Evolutionary conservation across 2,888 invertebrate genomes (phyloP).

Genomic region (Cerceris rybyensis): DNA sequence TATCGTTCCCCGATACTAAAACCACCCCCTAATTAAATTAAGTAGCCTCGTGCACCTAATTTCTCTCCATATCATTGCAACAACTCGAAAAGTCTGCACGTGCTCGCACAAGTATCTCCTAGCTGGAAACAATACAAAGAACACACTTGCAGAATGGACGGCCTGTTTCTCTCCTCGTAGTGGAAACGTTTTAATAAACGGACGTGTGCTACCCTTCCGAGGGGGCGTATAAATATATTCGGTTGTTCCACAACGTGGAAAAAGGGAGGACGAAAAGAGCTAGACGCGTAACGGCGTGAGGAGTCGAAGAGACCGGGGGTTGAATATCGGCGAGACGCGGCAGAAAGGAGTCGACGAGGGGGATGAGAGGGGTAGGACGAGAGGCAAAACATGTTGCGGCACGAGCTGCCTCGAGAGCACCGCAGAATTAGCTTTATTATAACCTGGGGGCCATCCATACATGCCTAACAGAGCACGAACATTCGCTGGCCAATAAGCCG

Average conservation of each 20-base stretch:
- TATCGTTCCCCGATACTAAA: slow-evolving; percentile 53
- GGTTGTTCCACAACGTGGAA: slow-evolving; percentile 54
- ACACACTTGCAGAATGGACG: slow-evolving; percentile 8
- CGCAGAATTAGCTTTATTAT: slow-evolving; percentile 81
- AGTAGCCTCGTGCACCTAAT: slow-evolving; percentile 51
- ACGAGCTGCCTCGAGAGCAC: slow-evolving; percentile 80
- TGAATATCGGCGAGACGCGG: slow-evolving; percentile 62
- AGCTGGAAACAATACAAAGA: slow-evolving; percentile 1
- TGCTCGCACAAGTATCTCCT: slow-evolving; percentile 36
- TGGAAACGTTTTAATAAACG: slow-evolving; percentile 78
- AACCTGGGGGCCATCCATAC: slow-evolving; percentile 80
- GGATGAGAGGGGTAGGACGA: slow-evolving; percentile 60
- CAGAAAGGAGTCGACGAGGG: slow-evolving; percentile 43
- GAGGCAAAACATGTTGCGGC: slow-evolving; percentile 80
- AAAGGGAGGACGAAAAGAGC: slow-evolving; percentile 27
- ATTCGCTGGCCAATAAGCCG: slow-evolving; percentile 75
- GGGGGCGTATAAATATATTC: slow-evolving; percentile 74
- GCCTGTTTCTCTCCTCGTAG: slow-evolving; percentile 50
- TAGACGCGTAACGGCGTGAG: slow-evolving; percentile 22
- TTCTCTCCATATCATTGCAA: slow-evolving; percentile 38
- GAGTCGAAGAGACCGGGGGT: slow-evolving; percentile 18
- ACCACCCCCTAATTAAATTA: slow-evolving; percentile 52
- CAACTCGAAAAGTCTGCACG: slow-evolving; percentile 53
- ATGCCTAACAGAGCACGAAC: slow-evolving; percentile 76
- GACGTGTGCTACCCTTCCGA: slow-evolving; percentile 68